Evolutionary conservation across 2,888 invertebrate genomes (phyloP).

Genomic region (Hofmannophila pseudospretella): DNA sequence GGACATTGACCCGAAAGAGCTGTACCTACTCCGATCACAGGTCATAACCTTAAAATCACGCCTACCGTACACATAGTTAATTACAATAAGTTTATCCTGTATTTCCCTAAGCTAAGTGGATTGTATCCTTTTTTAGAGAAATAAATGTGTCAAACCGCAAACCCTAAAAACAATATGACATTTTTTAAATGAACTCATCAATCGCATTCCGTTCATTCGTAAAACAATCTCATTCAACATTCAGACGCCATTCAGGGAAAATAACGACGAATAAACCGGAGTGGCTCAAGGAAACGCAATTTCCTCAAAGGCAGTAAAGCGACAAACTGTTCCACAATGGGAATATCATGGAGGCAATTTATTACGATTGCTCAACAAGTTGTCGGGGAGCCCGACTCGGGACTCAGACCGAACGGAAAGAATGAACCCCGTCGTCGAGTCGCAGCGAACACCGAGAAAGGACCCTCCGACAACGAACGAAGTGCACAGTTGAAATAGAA

Average conservation of each 20-base stretch:
- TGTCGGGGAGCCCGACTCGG: constrained; percentile 52
- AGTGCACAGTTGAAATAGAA: constrained; percentile 35
- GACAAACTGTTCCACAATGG: constrained; percentile 75
- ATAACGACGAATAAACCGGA: constrained; percentile 59
- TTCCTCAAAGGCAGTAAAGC: constrained; percentile 72
- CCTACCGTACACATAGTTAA: no score
- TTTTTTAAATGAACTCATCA: no score
- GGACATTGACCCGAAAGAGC: no score
- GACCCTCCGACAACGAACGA: constrained; percentile 42
- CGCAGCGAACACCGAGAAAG: constrained; percentile 39
- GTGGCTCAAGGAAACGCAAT: constrained; percentile 68
- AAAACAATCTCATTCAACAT: constrained; percentile 7
- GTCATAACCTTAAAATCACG: no score
- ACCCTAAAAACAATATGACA: no score
- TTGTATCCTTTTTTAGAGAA: no score
- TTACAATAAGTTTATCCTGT: no score
- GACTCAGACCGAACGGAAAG: constrained; percentile 58
- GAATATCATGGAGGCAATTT: constrained; percentile 76
- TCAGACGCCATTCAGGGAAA: constrained; percentile 14
- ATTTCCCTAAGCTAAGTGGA: no score
- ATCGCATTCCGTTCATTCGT: no score
- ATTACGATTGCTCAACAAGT: constrained; percentile 78
- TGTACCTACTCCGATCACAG: no score
- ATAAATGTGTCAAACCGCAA: no score
- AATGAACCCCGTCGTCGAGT: constrained; percentile 51